phyloP scores from a whole-genome alignment of 2,888 invertebrate species.

The Apocheima hispidaria region DNA sequence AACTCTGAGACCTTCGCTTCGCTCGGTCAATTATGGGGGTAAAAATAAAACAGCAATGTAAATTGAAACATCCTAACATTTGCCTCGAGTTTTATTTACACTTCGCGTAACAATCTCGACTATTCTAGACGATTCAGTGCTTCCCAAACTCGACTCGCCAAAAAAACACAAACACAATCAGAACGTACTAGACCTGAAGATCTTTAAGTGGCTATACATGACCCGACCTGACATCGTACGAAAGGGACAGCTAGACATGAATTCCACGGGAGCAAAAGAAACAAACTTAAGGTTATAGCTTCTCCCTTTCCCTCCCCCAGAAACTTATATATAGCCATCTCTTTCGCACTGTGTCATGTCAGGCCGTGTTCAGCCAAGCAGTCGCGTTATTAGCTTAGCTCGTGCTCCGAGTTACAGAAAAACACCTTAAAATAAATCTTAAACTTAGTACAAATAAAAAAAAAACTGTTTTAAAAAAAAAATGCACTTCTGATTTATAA shows the following conservation, averaged over 20 bases:
- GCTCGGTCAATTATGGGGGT: neutral
- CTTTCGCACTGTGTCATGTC: too few species aligned
- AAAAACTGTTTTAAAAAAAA: neutral
- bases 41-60: slow-evolving; percentile 47
- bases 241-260: too few species aligned
- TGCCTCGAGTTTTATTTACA: slow-evolving; percentile 55
- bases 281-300: too few species aligned
- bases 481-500: slow-evolving; percentile 43
- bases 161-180: too few species aligned
- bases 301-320: too few species aligned
- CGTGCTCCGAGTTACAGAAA: neutral
- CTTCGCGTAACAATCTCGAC: slow-evolving; percentile 9
- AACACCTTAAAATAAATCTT: neutral
- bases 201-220: too few species aligned
- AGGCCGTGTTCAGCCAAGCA: too few species aligned
- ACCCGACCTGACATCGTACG: too few species aligned
- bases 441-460: neutral
- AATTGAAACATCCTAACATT: slow-evolving; percentile 55
- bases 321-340: too few species aligned
- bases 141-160: neutral
- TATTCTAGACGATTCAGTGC: slow-evolving; percentile 25
- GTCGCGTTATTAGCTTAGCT: neutral
- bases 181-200: too few species aligned
- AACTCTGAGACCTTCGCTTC: too few species aligned
- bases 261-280: too few species aligned